These are phyloP conservation scores for Tapirus indicus DNA, from an alignment of 2,797 vertebrate genomes.

Conservation along the genomic window DNA sequence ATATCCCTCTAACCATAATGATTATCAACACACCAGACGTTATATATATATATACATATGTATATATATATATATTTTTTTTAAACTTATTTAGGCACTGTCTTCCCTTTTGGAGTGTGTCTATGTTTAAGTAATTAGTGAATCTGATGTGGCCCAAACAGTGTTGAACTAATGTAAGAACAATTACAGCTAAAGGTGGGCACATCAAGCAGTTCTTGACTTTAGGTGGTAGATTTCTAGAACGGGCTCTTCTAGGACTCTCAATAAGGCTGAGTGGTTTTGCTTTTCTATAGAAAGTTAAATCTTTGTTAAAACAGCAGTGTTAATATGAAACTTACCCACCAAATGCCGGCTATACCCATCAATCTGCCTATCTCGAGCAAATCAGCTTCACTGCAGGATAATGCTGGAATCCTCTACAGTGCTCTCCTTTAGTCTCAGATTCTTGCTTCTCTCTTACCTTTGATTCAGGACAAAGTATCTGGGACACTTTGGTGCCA, in stretches of 20 bases:
- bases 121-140: not conserved
- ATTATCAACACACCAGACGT: not conserved
- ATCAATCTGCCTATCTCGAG: not conserved
- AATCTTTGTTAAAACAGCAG: not conserved
- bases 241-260: not conserved
- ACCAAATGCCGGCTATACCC: not conserved
- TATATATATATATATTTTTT: not conserved
- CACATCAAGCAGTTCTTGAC: not conserved
- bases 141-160: not conserved
- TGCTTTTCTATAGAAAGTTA: not conserved
- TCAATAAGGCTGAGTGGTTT: not conserved
- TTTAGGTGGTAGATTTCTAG: not conserved
- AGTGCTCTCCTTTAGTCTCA: not conserved
- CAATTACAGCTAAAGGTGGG: not conserved
- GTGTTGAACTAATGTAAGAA: not conserved
- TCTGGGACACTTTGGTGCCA: not conserved
- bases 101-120: not conserved
- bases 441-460: not conserved
- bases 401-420: not conserved
- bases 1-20: not conserved
- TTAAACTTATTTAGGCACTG: not conserved
- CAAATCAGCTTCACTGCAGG: not conserved
- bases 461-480: not conserved
- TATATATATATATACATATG: not conserved
- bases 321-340: not conserved